A percentile compares a stretch with the other conserved stretches of the same genome.
These are phyloP conservation scores for Escarpia spicata DNA, from an alignment of 2,888 invertebrate species.

Conservation along the genomic window DNA sequence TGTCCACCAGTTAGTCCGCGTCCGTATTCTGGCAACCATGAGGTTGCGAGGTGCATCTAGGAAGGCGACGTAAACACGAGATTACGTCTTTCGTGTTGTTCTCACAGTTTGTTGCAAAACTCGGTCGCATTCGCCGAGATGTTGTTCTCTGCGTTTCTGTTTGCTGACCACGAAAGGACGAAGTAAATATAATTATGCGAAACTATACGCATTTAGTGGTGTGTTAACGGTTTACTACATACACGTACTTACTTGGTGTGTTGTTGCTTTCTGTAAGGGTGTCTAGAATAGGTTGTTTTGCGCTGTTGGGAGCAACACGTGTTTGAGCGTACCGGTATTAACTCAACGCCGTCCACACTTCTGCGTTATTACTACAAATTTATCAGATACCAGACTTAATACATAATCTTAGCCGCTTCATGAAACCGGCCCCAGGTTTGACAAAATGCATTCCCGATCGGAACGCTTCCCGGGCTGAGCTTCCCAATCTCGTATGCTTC, in stretches of 20 bases:
- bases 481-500: no score
- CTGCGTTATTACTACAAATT: no score
- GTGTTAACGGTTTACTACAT: background rate
- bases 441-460: no score
- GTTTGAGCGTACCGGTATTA: no score
- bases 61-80: background rate
- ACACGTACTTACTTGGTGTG: background rate
- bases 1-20: background rate
- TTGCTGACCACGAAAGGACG: background rate
- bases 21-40: background rate
- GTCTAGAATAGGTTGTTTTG: background rate
- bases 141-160: background rate
- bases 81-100: background rate
- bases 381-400: no score
- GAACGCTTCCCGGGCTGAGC: no score
- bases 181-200: background rate
- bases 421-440: no score
- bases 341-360: no score
- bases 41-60: background rate
- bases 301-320: background rate
- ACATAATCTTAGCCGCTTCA: no score
- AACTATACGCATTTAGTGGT: background rate
- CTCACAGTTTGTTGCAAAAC: background rate
- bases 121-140: background rate
- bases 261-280: background rate